Evolutionary conservation across 2,888 invertebrate species (phyloP).

Genomic region (Abrostola tripartita): DNA sequence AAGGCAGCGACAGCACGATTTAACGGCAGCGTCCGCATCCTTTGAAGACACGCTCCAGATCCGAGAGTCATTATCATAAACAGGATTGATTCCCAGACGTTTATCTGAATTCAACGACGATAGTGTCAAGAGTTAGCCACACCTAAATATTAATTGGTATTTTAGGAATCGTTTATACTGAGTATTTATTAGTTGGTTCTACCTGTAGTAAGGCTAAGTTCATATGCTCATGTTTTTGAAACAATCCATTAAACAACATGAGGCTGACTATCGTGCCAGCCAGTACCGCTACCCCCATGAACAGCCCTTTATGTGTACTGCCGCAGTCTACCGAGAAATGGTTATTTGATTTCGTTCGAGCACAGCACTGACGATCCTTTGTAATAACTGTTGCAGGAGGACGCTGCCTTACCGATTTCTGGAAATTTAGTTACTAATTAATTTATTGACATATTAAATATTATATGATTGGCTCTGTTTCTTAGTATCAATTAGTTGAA

Average conservation of each 20-base stretch:
- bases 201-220: constrained; percentile 90
- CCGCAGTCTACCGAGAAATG: constrained; percentile 92
- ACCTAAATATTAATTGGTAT: neutral
- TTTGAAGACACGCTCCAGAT: constrained; percentile 79
- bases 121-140: neutral
- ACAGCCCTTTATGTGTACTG: constrained; percentile 91
- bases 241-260: constrained; percentile 92
- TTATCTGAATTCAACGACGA: constrained; percentile 76
- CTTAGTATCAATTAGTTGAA: constrained; percentile 15
- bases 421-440: constrained; percentile 28
- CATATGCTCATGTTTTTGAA: constrained; percentile 83
- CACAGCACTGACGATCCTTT: constrained; percentile 67
- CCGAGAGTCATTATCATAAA: constrained; percentile 81
- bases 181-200: constrained; percentile 37
- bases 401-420: constrained; percentile 65
- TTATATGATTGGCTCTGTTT: constrained; percentile 16
- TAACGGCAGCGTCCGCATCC: constrained; percentile 78
- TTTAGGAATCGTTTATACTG: neutral
- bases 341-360: constrained; percentile 77
- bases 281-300: constrained; percentile 90
- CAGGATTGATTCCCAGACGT: constrained; percentile 86
- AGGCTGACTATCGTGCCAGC: constrained; percentile 91
- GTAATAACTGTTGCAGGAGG: constrained; percentile 19
- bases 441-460: constrained; percentile 23
- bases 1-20: constrained; percentile 73